Evolutionary conservation across 2,888 invertebrate species (phyloP).

Genomic region (Drosophila prostipennis): DNA sequence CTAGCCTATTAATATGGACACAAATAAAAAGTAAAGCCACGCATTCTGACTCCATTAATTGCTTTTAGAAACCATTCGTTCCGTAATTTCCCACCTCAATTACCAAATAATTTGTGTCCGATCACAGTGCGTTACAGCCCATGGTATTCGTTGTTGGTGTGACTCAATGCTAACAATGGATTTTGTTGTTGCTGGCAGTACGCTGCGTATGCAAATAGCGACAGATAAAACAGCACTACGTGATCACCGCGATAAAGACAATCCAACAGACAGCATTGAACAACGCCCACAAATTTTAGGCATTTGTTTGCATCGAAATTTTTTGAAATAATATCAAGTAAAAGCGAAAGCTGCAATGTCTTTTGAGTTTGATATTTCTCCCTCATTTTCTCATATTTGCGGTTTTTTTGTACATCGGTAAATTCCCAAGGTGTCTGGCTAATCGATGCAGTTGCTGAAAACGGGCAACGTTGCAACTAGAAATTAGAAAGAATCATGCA

Average conservation of each 20-base stretch:
- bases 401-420: conserved; percentile 48
- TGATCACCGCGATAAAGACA: conserved; percentile 66
- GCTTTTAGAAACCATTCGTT: neutral
- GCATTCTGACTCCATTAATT: conserved; percentile 19
- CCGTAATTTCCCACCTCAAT: conserved; percentile 25
- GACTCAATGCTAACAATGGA: conserved; percentile 53
- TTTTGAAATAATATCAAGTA: conserved; percentile 26
- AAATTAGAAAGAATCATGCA: conserved; percentile 13
- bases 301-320: conserved; percentile 57
- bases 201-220: conserved; percentile 73
- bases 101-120: conserved; percentile 13
- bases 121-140: conserved; percentile 10
- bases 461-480: conserved; percentile 54
- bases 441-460: conserved; percentile 70
- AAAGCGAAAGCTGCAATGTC: conserved; percentile 63
- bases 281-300: conserved; percentile 68
- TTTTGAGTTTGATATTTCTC: conserved; percentile 27
- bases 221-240: conserved; percentile 69
- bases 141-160: conserved; percentile 21
- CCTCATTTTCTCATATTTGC: conserved; percentile 50
- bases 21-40: conserved; percentile 1
- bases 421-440: conserved; percentile 64
- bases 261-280: conserved; percentile 47
- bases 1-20: too few species aligned
- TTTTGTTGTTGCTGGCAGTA: conserved; percentile 41